These are phyloP conservation scores for Arothron firmamentum DNA, from an alignment of 2,113 vertebrate species.

Conservation along the genomic window DNA sequence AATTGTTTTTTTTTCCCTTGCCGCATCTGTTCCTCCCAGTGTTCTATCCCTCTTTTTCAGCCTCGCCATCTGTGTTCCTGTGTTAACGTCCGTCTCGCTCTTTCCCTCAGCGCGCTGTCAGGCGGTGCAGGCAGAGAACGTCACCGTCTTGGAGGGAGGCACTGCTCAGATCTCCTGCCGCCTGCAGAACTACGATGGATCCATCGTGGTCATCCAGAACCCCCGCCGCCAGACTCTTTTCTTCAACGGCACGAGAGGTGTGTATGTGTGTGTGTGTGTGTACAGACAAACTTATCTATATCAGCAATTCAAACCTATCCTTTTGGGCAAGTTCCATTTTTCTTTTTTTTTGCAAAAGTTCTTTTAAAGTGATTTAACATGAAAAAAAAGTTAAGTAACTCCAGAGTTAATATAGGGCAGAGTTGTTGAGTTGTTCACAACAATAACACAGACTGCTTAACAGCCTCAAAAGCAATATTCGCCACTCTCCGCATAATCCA, in stretches of 20 bases:
- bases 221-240: slow-evolving; percentile 89
- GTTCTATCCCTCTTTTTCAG: slow-evolving; percentile 15
- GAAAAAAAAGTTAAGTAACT: slow-evolving; percentile 54
- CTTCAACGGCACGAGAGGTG: slow-evolving; percentile 90
- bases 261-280: slow-evolving; percentile 22
- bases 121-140: slow-evolving; percentile 89
- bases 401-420: slow-evolving; percentile 42
- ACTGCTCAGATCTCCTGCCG: slow-evolving; percentile 88
- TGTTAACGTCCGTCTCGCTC: slow-evolving; percentile 28
- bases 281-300: slow-evolving; percentile 4
- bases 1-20: slow-evolving; percentile 17
- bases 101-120: slow-evolving; percentile 73
- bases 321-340: slow-evolving; percentile 5
- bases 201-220: slow-evolving; percentile 93
- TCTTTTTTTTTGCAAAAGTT: slow-evolving; percentile 28
- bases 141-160: slow-evolving; percentile 86
- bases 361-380: slow-evolving; percentile 50
- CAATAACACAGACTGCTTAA: slow-evolving; percentile 28
- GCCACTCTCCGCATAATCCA: slow-evolving; percentile 49
- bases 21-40: slow-evolving; percentile 18
- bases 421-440: slow-evolving; percentile 37
- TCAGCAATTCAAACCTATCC: slow-evolving; percentile 17
- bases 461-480: slow-evolving; percentile 51
- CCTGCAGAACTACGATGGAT: slow-evolving; percentile 89
- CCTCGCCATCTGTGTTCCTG: slow-evolving; percentile 11